Evolutionary conservation across 1,140 invertebrate genomes (phyloP).

Genomic region (Reticulitermes speratus): DNA sequence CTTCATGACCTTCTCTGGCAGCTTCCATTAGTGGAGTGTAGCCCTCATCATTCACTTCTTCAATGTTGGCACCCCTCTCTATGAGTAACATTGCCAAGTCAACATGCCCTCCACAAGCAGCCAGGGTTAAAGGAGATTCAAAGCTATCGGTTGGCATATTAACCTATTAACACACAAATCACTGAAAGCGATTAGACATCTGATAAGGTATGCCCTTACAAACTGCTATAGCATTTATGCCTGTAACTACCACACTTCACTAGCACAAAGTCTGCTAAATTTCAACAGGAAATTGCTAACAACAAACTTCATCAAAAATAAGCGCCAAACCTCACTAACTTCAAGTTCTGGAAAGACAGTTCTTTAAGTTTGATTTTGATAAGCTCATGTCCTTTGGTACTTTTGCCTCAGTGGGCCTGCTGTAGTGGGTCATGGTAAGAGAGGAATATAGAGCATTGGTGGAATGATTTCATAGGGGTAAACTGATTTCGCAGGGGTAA

Average conservation of each 20-base stretch:
- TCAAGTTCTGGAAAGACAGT: no score
- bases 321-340: no score
- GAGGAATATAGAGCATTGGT: no score
- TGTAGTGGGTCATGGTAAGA: no score
- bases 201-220: no score
- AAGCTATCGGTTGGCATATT: slow-evolving; percentile 99
- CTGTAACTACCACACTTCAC: neutral
- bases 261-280: neutral
- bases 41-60: slow-evolving; percentile 99
- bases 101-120: slow-evolving; percentile 97
- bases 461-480: no score
- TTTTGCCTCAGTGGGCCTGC: no score
- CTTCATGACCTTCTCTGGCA: slow-evolving; percentile 95
- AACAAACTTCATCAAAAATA: no score
- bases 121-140: slow-evolving; percentile 96
- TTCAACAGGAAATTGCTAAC: no score
- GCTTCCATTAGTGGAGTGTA: slow-evolving; percentile 99
- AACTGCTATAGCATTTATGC: neutral
- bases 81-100: slow-evolving; percentile 93
- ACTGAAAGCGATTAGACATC: slow-evolving; percentile 1
- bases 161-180: slow-evolving; percentile 55
- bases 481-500: no score
- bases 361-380: no score
- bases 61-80: slow-evolving; percentile 96
- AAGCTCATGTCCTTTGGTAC: no score